These are phyloP conservation scores for Volucella zonaria DNA, from an alignment of 2,888 invertebrate species.

Conservation along the genomic window DNA sequence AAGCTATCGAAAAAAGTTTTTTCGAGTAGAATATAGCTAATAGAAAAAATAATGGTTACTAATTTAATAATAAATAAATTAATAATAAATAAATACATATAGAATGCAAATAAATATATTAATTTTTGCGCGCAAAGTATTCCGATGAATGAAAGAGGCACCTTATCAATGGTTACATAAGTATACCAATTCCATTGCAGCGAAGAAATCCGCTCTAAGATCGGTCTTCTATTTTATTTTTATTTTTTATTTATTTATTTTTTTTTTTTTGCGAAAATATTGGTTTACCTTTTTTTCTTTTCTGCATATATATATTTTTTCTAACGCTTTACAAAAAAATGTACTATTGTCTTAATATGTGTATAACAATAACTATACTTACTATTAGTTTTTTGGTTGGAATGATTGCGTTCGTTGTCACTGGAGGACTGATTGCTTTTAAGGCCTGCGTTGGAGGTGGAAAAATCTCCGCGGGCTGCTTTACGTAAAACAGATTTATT, in stretches of 20 bases:
- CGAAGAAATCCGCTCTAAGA: background rate
- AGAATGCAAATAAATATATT: background rate
- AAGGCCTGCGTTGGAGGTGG: constrained; percentile 82
- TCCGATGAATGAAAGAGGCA: background rate
- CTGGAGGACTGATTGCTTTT: constrained; percentile 82
- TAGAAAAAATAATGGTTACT: background rate
- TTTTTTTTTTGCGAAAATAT: background rate
- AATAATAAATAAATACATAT: background rate
- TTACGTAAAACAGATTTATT: constrained; percentile 83
- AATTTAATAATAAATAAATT: background rate
- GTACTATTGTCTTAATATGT: background rate
- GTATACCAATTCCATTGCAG: constrained; percentile 3
- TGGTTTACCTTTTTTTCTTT: background rate
- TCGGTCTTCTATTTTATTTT: background rate
- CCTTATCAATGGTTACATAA: constrained; percentile 63
- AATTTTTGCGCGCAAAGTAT: constrained; percentile 51
- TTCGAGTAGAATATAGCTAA: background rate
- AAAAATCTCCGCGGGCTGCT: constrained; percentile 83
- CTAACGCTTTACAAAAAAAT: no score
- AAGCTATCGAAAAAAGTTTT: background rate
- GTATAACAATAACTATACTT: constrained; percentile 76
- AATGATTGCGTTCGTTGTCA: constrained; percentile 80
- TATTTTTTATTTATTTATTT: background rate
- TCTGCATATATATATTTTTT: background rate
- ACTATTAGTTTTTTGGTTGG: constrained; percentile 83